Evolutionary conservation across 2,113 vertebrate species (phyloP).

Genomic region (Excalfactoria chinensis): DNA sequence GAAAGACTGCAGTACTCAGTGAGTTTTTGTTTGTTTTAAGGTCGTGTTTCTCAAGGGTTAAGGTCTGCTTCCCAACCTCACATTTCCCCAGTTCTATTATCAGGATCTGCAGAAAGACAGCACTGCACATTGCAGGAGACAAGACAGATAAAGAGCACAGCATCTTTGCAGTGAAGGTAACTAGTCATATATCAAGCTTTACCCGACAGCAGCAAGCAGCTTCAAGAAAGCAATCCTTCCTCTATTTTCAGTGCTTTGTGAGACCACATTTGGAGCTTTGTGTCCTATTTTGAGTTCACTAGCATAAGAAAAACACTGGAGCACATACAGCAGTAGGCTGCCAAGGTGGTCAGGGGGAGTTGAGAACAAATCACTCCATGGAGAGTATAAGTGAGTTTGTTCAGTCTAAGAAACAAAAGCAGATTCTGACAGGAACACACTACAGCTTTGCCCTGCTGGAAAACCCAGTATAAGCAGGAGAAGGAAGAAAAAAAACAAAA

Average conservation of each 20-base stretch:
- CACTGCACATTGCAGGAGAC: background rate
- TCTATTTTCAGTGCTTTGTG: background rate
- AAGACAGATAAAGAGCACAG: background rate
- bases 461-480: background rate
- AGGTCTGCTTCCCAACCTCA: background rate
- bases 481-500: background rate
- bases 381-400: background rate
- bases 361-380: background rate
- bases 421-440: background rate
- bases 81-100: background rate
- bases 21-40: background rate
- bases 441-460: background rate
- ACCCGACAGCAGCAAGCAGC: background rate
- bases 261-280: background rate
- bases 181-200: background rate
- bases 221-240: background rate
- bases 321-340: background rate
- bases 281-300: background rate
- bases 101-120: background rate
- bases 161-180: accelerated
- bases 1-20: background rate
- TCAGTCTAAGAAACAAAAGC: background rate
- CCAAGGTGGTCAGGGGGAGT: background rate
- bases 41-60: background rate
- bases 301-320: background rate